A percentile compares a stretch with the other conserved stretches of the same genome.
Evolutionary conservation across 2,888 invertebrate genomes (phyloP).

Genomic region (Glaucopsyche alexis): DNA sequence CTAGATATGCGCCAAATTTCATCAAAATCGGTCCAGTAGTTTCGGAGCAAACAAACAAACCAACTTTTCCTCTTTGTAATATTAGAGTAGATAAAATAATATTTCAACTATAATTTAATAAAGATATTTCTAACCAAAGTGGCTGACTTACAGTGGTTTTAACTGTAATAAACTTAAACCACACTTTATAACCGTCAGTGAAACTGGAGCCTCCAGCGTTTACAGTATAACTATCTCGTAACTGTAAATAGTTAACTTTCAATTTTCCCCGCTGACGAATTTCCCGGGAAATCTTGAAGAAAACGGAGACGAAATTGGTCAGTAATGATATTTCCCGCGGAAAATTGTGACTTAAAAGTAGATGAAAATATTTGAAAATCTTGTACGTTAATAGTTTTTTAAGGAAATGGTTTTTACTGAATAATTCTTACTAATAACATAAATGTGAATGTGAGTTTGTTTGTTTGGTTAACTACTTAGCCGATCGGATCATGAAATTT

Average conservation of each 20-base stretch:
- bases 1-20: too few species aligned
- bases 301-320: conserved; percentile 8
- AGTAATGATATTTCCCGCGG: not conserved
- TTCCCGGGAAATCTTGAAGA: conserved; percentile 2
- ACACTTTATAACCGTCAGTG: not conserved
- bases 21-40: too few species aligned
- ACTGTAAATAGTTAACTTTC: conserved; percentile 8
- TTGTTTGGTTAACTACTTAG: too few species aligned
- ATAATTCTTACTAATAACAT: not conserved
- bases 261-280: not conserved
- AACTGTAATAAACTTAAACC: conserved; percentile 1
- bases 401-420: not conserved
- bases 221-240: conserved; percentile 6
- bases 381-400: not conserved
- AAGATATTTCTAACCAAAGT: not conserved
- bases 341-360: not conserved
- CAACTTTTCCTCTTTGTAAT: too few species aligned
- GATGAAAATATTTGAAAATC: not conserved
- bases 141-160: not conserved
- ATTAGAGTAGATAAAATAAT: not conserved
- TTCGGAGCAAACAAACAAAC: too few species aligned
- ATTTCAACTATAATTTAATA: not conserved
- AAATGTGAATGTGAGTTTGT: too few species aligned
- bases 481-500: too few species aligned
- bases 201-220: not conserved